Percentiles rank a stretch among this genome's conserved stretches.
Evolutionary conservation across 2,888 invertebrate genomes (phyloP).

Genomic region (Gymnoscelis rufifasciata): DNA sequence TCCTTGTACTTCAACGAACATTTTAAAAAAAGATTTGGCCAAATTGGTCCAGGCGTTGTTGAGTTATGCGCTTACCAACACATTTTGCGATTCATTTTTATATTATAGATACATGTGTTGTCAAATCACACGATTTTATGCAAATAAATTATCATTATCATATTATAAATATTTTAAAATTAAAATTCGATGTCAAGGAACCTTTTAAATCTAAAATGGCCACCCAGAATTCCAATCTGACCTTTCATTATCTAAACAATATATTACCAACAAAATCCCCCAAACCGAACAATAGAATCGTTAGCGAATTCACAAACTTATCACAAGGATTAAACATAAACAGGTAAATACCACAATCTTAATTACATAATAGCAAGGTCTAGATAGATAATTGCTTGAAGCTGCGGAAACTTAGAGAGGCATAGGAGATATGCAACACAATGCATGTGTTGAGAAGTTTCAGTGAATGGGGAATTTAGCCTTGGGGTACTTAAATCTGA

Average conservation of each 20-base stretch:
- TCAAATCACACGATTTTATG: too few species aligned
- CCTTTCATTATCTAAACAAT: conserved; percentile 9
- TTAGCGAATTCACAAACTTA: conserved; percentile 15
- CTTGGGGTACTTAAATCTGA: conserved; percentile 31
- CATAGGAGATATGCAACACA: conserved; percentile 6
- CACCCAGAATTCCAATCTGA: background rate
- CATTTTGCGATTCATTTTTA: too few species aligned
- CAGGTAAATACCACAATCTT: conserved; percentile 11
- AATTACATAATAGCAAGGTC: conserved; percentile 11
- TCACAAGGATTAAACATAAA: conserved; percentile 26
- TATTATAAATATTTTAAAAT: too few species aligned
- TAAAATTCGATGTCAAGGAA: too few species aligned
- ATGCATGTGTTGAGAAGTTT: conserved; percentile 34
- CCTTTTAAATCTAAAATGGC: too few species aligned
- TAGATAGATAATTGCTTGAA: conserved; percentile 13
- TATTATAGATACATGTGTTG: too few species aligned
- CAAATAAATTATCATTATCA: too few species aligned
- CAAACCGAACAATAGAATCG: conserved; percentile 17
- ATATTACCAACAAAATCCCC: conserved; percentile 1
- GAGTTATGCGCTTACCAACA: too few species aligned
- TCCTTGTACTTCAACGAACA: too few species aligned
- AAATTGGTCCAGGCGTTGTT: too few species aligned
- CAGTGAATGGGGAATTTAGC: conserved; percentile 32
- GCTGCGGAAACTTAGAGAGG: conserved; percentile 1
- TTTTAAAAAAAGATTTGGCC: too few species aligned